Percentiles rank a stretch among this genome's conserved stretches.
phyloP scores from a whole-genome alignment of 2,888 invertebrate species.

The Agelastica alni region DNA sequence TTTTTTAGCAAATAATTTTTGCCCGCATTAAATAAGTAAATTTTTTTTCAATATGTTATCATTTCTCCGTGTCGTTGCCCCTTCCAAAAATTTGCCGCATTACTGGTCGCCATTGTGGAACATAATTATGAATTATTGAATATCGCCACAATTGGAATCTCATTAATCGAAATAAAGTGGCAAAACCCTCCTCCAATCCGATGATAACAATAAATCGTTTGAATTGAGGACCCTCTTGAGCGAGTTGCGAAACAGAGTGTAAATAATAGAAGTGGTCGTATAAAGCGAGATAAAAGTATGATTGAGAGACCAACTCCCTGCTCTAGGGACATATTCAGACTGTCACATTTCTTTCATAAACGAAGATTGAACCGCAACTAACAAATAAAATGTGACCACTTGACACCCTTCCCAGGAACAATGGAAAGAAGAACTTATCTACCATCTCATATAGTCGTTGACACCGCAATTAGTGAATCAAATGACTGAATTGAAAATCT shows the following conservation, averaged over 20 bases:
- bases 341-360: constrained; percentile 54
- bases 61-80: neutral
- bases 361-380: constrained; percentile 53
- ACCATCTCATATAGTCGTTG: too few relatives aligned
- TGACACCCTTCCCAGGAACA: constrained; percentile 45
- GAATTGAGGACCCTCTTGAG: constrained; percentile 49
- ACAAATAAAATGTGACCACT: constrained; percentile 56
- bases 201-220: constrained; percentile 52
- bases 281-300: constrained; percentile 53
- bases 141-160: constrained; percentile 38
- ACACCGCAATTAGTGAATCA: too few relatives aligned
- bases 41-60: neutral
- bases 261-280: constrained; percentile 52
- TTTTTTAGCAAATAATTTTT: neutral
- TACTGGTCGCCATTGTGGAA: constrained; percentile 13
- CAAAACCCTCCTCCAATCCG: constrained; percentile 39
- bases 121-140: constrained; percentile 25
- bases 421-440: constrained; percentile 29
- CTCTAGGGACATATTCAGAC: constrained; percentile 54
- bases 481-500: too few relatives aligned
- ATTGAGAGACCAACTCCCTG: constrained; percentile 49
- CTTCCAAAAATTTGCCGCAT: neutral
- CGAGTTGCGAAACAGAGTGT: constrained; percentile 45
- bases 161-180: constrained; percentile 48
- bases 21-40: neutral